A percentile compares a stretch with the other conserved stretches of the same genome.
Evolutionary conservation across 2,113 vertebrate species (phyloP).

Genomic region (Megaleporinus macrocephalus): DNA sequence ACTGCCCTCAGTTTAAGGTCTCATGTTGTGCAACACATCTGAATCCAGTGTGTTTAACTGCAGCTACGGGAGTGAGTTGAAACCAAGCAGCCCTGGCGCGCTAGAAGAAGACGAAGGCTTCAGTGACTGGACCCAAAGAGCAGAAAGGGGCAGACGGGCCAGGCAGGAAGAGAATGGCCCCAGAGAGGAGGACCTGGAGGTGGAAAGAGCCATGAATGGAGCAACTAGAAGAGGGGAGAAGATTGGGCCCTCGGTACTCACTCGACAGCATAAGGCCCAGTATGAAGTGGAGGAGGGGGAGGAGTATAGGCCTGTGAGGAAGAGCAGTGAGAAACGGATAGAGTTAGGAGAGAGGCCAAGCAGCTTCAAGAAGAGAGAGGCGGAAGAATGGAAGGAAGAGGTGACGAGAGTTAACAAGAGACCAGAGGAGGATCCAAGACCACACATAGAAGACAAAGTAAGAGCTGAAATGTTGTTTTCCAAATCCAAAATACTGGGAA

Average conservation of each 20-base stretch:
- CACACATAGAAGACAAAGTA: conserved; percentile 57
- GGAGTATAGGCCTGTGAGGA: conserved; percentile 17
- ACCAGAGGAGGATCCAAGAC: conserved; percentile 50
- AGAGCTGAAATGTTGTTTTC: not conserved
- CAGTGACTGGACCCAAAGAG: conserved; percentile 90
- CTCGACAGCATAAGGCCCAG: not conserved
- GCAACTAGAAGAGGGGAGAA: conserved; percentile 7
- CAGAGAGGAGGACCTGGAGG: conserved; percentile 52
- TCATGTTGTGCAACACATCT: conserved; percentile 1
- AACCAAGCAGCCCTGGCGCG: conserved; percentile 71
- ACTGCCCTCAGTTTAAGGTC: not conserved
- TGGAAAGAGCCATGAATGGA: conserved; percentile 53
- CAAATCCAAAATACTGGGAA: not conserved
- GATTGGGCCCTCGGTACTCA: not conserved
- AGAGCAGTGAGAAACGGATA: conserved; percentile 59
- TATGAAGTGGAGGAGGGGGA: conserved; percentile 49
- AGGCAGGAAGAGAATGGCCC: conserved; percentile 61
- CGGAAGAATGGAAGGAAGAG: conserved; percentile 52
- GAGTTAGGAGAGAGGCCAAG: conserved; percentile 33
- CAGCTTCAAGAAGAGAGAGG: conserved; percentile 39
- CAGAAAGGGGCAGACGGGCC: conserved; percentile 75
- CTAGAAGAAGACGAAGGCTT: conserved; percentile 95
- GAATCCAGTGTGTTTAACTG: not conserved
- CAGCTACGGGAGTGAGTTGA: conserved; percentile 72
- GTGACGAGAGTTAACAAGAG: conserved; percentile 46